Evolutionary conservation across 2,113 vertebrate genomes (phyloP).

Genomic region (Pandion haliaetus): DNA sequence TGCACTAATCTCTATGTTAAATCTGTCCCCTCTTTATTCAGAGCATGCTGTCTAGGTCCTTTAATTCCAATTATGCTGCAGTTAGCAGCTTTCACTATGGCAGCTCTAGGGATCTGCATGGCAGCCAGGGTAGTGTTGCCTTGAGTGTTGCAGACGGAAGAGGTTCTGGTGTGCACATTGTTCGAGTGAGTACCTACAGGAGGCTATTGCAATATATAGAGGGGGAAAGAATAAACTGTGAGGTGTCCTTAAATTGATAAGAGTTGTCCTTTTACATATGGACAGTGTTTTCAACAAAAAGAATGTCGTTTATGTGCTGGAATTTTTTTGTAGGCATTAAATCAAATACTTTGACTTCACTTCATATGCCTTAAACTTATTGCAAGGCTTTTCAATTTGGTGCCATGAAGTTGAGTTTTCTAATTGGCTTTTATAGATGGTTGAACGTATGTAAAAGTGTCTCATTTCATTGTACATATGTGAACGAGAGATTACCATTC

Average conservation of each 20-base stretch:
- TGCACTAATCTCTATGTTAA: slow-evolving; percentile 81
- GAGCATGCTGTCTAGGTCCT: slow-evolving; percentile 96
- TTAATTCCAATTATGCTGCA: slow-evolving; percentile 90
- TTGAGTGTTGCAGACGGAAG: too few relatives aligned
- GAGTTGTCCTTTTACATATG: not conserved
- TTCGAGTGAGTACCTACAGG: slow-evolving; percentile 90
- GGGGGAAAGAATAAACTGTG: slow-evolving; percentile 10
- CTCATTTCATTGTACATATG: not conserved
- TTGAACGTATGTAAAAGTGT: not conserved
- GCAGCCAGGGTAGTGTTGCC: too few relatives aligned
- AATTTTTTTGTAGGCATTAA: not conserved
- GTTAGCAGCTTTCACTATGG: slow-evolving; percentile 90
- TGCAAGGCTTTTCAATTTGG: not conserved
- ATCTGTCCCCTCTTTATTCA: slow-evolving; percentile 88
- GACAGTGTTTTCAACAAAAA: not conserved
- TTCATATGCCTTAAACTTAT: not conserved
- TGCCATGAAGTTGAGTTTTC: not conserved
- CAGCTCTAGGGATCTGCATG: slow-evolving; percentile 89
- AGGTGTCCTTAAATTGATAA: not conserved
- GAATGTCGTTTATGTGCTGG: not conserved
- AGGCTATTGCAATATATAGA: slow-evolving; percentile 44
- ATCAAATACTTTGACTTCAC: not conserved
- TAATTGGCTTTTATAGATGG: not conserved
- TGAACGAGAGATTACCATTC: not conserved
- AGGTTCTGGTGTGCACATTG: slow-evolving; percentile 82